Base-by-base conservation (phyloP, 1,140 invertebrate species). In the Popillia japonica region DNA sequence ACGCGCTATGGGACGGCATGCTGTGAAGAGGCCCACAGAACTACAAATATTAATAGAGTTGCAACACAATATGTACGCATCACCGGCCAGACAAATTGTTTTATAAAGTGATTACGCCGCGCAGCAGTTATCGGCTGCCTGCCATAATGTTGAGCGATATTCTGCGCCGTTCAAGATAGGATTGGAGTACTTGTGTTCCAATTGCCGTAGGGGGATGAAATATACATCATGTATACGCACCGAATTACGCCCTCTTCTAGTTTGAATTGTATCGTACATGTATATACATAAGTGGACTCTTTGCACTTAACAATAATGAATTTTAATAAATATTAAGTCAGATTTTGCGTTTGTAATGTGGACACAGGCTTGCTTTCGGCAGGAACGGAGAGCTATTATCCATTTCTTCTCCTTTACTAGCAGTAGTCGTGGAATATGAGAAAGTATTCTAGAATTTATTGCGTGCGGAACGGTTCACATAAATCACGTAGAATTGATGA, bases 41-140 rank as follows among this genome's bases (percentile, higher is more conserved):
- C 82, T 80, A 85, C 84, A 84, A 85, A 85, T 86, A 85, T 86
- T 86, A 86, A 86, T 86, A 83, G 85, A 86, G 84, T 86, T 84
- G 81, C 81, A 79, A 80, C 82, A 84, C 85, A 86, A 85, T 86
- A 85, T 85, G 83, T 82, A 85, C 85, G 86, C 86, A 85, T 84
- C 85, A 85, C 84, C 83, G 85, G 77, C 76, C 81, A 78, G 84
- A 86, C 86, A 86, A 86, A 86, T 86, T 86, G 86, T 86, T 86
- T 86, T 85, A 85, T 86, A 86, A 86, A 86, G 81, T 85, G 86
- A 86, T 86, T 86, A 86, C 81, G 84, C 82, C 80, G 84, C 80
- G 84, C 83, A 80, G 84, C 84, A 83, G 84, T 83, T 84, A 86
- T 86, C 84, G 83, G 82, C 80, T 79, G 79, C 76, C 61, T 80